A percentile compares a stretch with the other conserved stretches of the same genome.
phyloP scores from a whole-genome alignment of 2,113 vertebrate species.

The Bufo bufo region DNA sequence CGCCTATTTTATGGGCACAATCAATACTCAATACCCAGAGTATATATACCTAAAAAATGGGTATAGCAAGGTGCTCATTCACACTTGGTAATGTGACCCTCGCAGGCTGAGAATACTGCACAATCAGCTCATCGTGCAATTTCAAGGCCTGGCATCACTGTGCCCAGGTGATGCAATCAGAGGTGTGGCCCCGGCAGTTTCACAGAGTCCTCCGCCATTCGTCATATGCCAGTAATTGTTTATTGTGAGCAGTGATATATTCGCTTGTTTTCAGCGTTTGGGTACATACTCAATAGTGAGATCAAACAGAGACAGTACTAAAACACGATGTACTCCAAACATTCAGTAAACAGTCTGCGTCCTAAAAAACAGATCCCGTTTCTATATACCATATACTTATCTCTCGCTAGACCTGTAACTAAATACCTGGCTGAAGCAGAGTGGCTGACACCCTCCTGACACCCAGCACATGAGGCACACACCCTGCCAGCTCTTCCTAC shows the following conservation, averaged over 20 bases:
- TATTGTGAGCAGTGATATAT: slow-evolving; percentile 29
- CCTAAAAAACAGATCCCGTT: neutral
- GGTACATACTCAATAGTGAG: neutral
- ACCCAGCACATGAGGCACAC: neutral
- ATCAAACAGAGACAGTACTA: neutral
- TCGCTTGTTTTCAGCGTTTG: neutral
- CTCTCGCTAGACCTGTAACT: neutral
- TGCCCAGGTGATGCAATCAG: neutral
- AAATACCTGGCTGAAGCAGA: neutral
- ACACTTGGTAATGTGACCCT: too few relatives aligned
- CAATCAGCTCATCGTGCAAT: neutral
- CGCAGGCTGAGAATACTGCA: neutral
- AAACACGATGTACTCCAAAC: neutral
- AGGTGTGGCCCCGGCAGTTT: neutral
- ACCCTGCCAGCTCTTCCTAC: neutral
- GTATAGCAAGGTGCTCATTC: too few relatives aligned
- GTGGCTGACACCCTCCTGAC: neutral
- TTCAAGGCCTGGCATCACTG: neutral
- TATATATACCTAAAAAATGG: too few relatives aligned
- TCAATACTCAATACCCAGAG: too few relatives aligned
- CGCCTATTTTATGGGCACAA: too few relatives aligned
- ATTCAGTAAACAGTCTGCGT: neutral
- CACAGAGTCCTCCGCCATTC: neutral
- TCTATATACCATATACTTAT: neutral
- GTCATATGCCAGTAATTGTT: slow-evolving; percentile 22